Base-by-base conservation (phyloP, 2,888 invertebrate species). In the Tetanocera ferruginea region DNA sequence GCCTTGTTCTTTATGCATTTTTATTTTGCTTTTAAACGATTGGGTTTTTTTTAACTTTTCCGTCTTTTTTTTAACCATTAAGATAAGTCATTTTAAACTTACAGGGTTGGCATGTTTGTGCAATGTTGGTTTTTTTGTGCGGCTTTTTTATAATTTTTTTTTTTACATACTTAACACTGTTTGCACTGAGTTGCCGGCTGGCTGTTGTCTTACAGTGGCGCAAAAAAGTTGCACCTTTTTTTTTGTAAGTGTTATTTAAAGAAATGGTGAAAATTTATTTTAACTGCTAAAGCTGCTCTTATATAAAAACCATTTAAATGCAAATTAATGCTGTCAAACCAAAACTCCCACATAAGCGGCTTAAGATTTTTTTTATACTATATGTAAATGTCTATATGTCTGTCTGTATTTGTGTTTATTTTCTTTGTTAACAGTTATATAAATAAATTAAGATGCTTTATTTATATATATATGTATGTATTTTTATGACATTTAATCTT, bases 1-100 rank as follows among this genome's bases (percentile, higher is more conserved):
- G 62, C 55, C 66, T 79, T 73, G 66, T 60, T 77, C 72, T 66
- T 72, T 77, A 72, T 70, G 69, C 25, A 52, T 72, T 77, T 19
- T 52, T 43, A 62, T 78, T 72, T 28, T 76, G 70, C 74, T 72
- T 11, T 64, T 76, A 5, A 55, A 77, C 73, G 8, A 82, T 83
- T n/a, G n/a, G 80, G 76, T 80, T 81, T 79, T 60, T 60, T 60
- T 25, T 23, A 60, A 28, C 5, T 78, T 83, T 83, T 80, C 80
- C 79, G 6, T 78, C 37, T 55, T n/a, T 57, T 55, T 71, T 81
- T 77, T 70, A 62, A 64, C 31, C 6, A 57, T 19, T 14, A 60
- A 73, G 60, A 73, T 73, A 57, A 57, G 51, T 74, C 17, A 49
- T 49, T 74, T 66, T 31, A 62, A 17, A 49, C 34, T 34, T 66